Conservation (phyloP, 2,888 invertebrate genomes). For the Tiphia femorata region DNA sequence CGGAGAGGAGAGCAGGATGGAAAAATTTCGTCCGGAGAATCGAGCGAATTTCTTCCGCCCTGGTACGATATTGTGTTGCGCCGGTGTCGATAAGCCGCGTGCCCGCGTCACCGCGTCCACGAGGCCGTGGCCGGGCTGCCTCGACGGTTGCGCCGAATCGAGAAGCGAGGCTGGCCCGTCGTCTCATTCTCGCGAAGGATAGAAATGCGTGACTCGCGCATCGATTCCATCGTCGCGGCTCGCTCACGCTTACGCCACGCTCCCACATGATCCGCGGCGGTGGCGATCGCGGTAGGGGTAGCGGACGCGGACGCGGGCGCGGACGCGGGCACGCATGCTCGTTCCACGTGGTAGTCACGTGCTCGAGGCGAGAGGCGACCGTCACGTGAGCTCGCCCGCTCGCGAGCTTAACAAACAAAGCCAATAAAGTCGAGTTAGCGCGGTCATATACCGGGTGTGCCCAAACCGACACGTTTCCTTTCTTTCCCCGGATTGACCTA, state of each 20-base stretch:
- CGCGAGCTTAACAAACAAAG: slow-evolving; percentile 36
- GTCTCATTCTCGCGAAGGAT: background rate
- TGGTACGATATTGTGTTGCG: too few species aligned
- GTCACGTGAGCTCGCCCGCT: slow-evolving; percentile 29
- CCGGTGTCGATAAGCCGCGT: too few species aligned
- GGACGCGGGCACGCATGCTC: slow-evolving; percentile 41
- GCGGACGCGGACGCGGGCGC: background rate
- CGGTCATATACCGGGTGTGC: background rate
- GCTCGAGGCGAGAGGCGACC: slow-evolving; percentile 41
- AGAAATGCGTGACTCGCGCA: background rate
- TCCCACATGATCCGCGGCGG: too few species aligned
- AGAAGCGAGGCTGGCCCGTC: too few species aligned
- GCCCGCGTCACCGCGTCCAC: too few species aligned
- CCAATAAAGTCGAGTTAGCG: slow-evolving; percentile 47
- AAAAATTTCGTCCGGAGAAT: too few species aligned
- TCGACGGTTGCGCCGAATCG: too few species aligned
- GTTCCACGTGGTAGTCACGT: slow-evolving; percentile 54
- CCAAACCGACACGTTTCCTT: slow-evolving; percentile 4
- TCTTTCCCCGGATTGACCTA: background rate
- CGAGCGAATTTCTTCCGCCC: too few species aligned
- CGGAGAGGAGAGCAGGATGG: too few species aligned
- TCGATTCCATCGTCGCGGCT: background rate
- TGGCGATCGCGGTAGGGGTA: background rate
- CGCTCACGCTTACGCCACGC: too few species aligned
- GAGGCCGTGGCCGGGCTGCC: too few species aligned